These are phyloP conservation scores for Ecdyonurus torrentis DNA, from an alignment of 2,888 invertebrate genomes.

Conservation along the genomic window DNA sequence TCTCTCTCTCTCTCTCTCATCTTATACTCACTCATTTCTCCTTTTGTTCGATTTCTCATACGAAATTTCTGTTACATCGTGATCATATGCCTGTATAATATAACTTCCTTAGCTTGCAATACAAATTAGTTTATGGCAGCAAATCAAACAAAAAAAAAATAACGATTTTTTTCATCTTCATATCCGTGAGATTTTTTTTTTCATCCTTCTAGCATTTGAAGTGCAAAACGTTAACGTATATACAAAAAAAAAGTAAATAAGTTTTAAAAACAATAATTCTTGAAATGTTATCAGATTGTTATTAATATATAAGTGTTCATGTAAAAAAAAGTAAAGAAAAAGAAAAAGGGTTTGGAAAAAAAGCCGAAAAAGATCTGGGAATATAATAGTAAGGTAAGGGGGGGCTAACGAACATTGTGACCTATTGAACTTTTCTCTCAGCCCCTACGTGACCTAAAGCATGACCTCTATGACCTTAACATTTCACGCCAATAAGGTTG, in stretches of 20 bases:
- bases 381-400: no score
- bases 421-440: background rate
- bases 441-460: background rate
- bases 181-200: background rate
- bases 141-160: background rate
- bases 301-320: no score
- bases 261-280: no score
- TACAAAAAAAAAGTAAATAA: no score
- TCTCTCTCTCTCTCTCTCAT: no score
- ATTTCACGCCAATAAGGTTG: no score
- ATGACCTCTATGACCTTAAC: background rate
- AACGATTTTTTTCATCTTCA: background rate
- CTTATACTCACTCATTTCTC: no score
- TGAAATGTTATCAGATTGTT: no score
- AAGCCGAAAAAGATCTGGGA: background rate
- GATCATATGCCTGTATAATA: background rate
- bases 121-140: background rate
- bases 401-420: background rate
- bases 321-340: no score
- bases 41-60: background rate
- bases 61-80: background rate
- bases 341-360: background rate
- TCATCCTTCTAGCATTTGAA: no score
- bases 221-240: no score
- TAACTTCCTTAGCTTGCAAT: no score